phyloP scores from a whole-genome alignment of 2,797 vertebrate species.

The Acridotheres tristis region DNA sequence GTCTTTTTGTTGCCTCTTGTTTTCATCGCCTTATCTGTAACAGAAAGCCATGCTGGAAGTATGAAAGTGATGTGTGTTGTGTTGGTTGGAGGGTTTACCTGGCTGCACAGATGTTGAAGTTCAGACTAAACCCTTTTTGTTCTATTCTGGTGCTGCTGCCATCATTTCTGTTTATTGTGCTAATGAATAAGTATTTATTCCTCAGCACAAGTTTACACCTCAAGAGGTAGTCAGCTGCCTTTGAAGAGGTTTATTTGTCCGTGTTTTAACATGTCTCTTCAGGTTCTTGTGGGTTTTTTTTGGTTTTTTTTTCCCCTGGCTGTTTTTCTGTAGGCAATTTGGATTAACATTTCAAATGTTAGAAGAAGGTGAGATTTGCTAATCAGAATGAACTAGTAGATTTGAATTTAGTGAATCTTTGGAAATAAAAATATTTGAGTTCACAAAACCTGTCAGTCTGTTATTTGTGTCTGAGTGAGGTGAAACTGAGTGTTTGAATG shows the following conservation, averaged over 20 bases:
- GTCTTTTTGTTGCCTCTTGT: not conserved
- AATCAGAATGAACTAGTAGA: not conserved
- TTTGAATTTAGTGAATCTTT: not conserved
- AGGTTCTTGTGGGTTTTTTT: not conserved
- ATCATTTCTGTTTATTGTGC: rapidly evolving
- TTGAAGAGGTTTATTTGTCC: not conserved
- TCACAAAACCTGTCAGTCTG: not conserved
- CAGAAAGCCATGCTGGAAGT: not conserved
- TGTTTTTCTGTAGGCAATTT: not conserved
- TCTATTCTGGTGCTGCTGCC: not conserved
- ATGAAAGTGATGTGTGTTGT: not conserved
- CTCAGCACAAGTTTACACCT: not conserved
- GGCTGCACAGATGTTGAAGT: not conserved
- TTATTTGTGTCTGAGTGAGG: not conserved
- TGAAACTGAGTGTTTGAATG: not conserved
- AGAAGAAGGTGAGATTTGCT: not conserved
- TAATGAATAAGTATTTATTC: not conserved
- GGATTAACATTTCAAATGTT: not conserved
- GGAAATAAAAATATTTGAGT: not conserved
- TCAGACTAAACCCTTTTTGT: not conserved
- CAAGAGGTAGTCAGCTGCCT: not conserved
- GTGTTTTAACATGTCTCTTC: not conserved
- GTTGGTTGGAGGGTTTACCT: not conserved
- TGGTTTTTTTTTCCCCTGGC: not conserved
- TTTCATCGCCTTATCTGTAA: not conserved